Evolutionary conservation across 2,797 vertebrate species (phyloP), one percentile per base, ranked within the genome.

Genomic region (Chelon auratus): DNA sequence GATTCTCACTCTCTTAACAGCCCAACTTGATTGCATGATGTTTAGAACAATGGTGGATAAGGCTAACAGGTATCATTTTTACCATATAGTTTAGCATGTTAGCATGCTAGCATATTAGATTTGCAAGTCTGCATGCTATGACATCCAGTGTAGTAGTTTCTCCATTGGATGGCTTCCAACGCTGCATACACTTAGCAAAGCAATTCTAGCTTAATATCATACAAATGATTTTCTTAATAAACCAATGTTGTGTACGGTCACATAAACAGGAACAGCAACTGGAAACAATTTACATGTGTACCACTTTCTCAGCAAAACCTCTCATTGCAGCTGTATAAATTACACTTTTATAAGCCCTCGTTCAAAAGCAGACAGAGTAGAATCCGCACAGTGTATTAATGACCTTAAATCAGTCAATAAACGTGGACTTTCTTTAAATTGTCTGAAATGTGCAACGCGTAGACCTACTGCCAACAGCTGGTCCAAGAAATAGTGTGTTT

Each of bases 231-330:
- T 64, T 22, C 3, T 50, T 9, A 22, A 40, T 59, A 30, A 72
- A 39, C 17, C 40, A 50, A 18, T n/a, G 39, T 62, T 54, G 36
- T 36, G 55, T 30, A 47, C 50, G 9, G 57, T 64, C 20, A 71
- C 18, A 61, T 54, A 66, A 76, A 72, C 56, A 66, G 37, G 58
- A 87, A 33, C 69, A 54, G 42, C 71, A 81, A 87, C 84, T 90
- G 88, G 66, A 87, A 90, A 63, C 78, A 83, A 77, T 93, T 80
- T 87, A 83, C 83, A 83, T 40, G 42, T 76, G 56, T 73, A 73
- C 47, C 53, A 15, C 30, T 53, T 22, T 60, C 57, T 62, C 30
- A 61, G 60, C 75, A 68, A 71, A 70, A 72, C 58, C 75, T 81
- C 63, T 65, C 42, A 72, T 52, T 77, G 71, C 59, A 79, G 78